A percentile compares a stretch with the other conserved stretches of the same genome.
These are phyloP conservation scores for Dicycla oo DNA, from an alignment of 2,888 invertebrate species.

Conservation along the genomic window DNA sequence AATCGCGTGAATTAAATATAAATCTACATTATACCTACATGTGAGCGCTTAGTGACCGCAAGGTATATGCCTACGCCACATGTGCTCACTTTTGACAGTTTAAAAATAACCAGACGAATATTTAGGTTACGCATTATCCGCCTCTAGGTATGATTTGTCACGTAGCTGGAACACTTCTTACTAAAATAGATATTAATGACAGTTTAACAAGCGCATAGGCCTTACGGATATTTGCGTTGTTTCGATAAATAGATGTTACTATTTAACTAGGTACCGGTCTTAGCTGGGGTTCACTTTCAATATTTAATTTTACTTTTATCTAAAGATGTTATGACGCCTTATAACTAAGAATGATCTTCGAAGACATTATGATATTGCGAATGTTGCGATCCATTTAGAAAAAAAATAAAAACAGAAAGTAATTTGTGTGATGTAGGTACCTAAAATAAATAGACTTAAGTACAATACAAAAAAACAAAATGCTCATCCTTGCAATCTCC, in stretches of 20 bases:
- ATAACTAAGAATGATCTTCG: neutral
- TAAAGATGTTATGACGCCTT: neutral
- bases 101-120: constrained; percentile 56
- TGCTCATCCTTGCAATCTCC: neutral
- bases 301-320: neutral
- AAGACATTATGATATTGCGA: neutral
- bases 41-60: constrained; percentile 24
- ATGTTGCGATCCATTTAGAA: neutral
- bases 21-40: constrained; percentile 4
- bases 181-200: constrained; percentile 47
- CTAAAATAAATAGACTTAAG: neutral
- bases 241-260: constrained; percentile 15
- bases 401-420: neutral
- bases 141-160: constrained; percentile 26
- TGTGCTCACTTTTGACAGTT: constrained; percentile 49
- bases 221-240: constrained; percentile 7
- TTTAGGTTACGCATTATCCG: constrained; percentile 53
- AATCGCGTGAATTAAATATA: constrained; percentile 31
- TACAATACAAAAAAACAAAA: too few species aligned
- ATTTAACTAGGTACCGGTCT: neutral
- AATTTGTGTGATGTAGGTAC: neutral
- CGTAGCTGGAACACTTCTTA: constrained; percentile 25
- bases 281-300: neutral
- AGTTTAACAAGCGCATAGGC: constrained; percentile 30
- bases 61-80: constrained; percentile 25